Conservation (phyloP, 2,888 invertebrate genomes). For the Hirtodrosophila histrioides region DNA sequence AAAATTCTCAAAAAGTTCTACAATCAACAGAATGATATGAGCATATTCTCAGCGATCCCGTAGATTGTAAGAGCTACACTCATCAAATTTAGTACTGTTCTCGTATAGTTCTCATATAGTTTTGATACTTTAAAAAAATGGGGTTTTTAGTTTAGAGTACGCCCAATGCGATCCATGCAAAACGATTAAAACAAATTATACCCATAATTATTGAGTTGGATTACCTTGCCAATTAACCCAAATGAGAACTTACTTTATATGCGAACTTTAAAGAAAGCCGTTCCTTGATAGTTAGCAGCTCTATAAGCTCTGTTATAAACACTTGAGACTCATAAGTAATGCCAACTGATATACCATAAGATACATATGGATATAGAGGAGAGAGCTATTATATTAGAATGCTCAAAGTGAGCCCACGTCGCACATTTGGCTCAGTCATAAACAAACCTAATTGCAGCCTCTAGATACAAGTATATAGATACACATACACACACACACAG, state of each 20-base stretch:
- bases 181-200: constrained; percentile 15
- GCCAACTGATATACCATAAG: not conserved
- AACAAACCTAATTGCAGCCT: constrained; percentile 49
- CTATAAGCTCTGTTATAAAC: not conserved
- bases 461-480: constrained; percentile 22
- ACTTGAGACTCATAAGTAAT: not conserved
- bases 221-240: constrained; percentile 42
- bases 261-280: constrained; percentile 6
- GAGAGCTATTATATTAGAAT: constrained; percentile 13
- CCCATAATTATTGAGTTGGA: constrained; percentile 3
- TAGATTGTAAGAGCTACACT: too few relatives aligned
- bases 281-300: constrained; percentile 16
- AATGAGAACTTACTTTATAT: constrained; percentile 16
- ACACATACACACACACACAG: not conserved
- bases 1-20: too few relatives aligned
- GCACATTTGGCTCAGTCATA: constrained; percentile 48
- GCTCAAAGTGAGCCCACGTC: constrained; percentile 40
- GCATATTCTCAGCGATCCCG: too few relatives aligned
- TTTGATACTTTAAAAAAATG: too few relatives aligned
- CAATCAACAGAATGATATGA: too few relatives aligned
- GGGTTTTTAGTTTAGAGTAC: too few relatives aligned
- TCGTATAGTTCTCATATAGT: too few relatives aligned
- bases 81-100: too few relatives aligned
- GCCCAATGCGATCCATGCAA: not conserved
- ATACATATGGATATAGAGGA: constrained; percentile 4